Conservation (phyloP, 35 echinoderm and acorn worm species). For the Apostichopus japonicus region DNA sequence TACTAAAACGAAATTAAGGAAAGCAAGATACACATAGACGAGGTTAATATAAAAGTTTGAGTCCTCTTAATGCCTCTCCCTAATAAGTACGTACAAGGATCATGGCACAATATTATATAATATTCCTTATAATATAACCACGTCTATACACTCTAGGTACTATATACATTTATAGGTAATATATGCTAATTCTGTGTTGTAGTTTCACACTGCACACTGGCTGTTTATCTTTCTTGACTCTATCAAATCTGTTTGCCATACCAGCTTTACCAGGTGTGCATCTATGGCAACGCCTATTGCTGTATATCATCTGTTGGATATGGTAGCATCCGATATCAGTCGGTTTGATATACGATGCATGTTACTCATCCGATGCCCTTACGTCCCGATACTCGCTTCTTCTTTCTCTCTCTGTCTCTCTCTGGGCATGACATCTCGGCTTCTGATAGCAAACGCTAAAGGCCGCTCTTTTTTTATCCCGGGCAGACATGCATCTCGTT, state of each 20-base stretch:
- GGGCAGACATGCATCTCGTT: not conserved
- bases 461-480: not conserved
- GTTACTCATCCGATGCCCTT: not conserved
- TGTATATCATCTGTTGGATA: not conserved
- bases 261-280: not conserved
- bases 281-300: not conserved
- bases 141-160: too few relatives aligned
- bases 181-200: too few relatives aligned
- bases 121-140: too few relatives aligned
- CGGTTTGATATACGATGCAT: not conserved
- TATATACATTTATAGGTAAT: too few relatives aligned
- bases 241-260: not conserved
- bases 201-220: too few relatives aligned
- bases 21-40: too few relatives aligned
- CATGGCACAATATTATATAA: too few relatives aligned
- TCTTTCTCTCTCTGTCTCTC: not conserved
- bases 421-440: not conserved
- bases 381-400: not conserved
- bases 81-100: too few relatives aligned
- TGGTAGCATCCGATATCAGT: not conserved
- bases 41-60: too few relatives aligned
- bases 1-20: too few relatives aligned
- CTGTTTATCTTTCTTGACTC: too few relatives aligned
- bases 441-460: constrained; percentile 7
- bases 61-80: too few relatives aligned